These are phyloP conservation scores for Rutpela maculata DNA, from an alignment of 2,888 invertebrate genomes.

Conservation along the genomic window DNA sequence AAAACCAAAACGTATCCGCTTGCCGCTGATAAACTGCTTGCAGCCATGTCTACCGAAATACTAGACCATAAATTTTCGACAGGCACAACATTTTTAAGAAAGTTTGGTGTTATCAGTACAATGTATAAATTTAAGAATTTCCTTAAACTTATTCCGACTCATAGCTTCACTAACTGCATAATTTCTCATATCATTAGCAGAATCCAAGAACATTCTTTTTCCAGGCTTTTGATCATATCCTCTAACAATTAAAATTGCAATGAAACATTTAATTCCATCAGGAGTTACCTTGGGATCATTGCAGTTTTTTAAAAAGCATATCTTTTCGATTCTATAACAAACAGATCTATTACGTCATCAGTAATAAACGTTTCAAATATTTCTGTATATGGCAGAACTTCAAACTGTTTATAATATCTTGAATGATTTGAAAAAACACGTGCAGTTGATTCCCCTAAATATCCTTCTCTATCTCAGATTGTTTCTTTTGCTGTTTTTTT, in stretches of 20 bases:
- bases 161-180: conserved; percentile 50
- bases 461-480: background rate
- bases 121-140: conserved; percentile 59
- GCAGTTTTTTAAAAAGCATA: conserved; percentile 46
- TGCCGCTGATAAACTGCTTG: conserved; percentile 57
- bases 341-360: conserved; percentile 35
- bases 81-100: conserved; percentile 44
- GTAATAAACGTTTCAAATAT: conserved; percentile 44
- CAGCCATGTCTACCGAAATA: conserved; percentile 56
- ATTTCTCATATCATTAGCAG: conserved; percentile 51
- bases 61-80: conserved; percentile 51
- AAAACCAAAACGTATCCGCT: conserved; percentile 61
- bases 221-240: conserved; percentile 55
- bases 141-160: conserved; percentile 55
- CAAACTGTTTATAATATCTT: background rate
- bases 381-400: conserved; percentile 9
- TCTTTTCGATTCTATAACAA: conserved; percentile 38
- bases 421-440: background rate
- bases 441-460: background rate
- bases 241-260: conserved; percentile 51
- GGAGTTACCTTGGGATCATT: conserved; percentile 33
- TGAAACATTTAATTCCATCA: conserved; percentile 47
- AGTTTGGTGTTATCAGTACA: conserved; percentile 60
- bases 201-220: conserved; percentile 56
- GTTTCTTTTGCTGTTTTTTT: too few relatives aligned